These are phyloP conservation scores for Falco biarmicus DNA, from an alignment of 2,797 vertebrate species.

Conservation along the genomic window DNA sequence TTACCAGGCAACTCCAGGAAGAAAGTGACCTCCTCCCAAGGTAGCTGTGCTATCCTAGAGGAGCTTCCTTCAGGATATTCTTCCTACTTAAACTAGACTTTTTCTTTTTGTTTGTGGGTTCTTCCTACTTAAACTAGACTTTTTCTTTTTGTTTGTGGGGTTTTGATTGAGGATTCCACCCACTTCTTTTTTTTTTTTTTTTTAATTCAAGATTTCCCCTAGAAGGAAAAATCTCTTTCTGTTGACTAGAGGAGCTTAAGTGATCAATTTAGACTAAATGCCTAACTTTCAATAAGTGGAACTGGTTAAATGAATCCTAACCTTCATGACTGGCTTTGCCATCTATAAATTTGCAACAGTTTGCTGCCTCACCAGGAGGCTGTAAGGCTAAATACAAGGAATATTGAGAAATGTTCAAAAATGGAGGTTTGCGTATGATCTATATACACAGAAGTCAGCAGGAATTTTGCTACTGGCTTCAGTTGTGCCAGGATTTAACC, in stretches of 20 bases:
- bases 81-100: neutral
- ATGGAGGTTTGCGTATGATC: neutral
- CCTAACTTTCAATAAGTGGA: neutral
- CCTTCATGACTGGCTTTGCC: neutral
- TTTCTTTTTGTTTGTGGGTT: neutral
- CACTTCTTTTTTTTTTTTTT: neutral
- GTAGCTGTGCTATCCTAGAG: neutral
- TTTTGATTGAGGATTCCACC: neutral
- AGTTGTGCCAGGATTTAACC: neutral
- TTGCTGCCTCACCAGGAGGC: neutral
- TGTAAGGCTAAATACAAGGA: neutral
- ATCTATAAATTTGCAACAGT: neutral
- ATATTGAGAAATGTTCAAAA: neutral
- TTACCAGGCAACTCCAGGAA: neutral
- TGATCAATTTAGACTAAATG: neutral
- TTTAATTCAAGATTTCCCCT: neutral
- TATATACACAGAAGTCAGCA: neutral
- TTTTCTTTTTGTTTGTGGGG: neutral
- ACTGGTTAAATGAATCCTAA: neutral
- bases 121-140: neutral
- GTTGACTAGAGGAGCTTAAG: neutral
- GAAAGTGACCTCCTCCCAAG: neutral
- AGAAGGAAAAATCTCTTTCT: neutral
- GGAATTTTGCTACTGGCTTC: conserved; percentile 6
- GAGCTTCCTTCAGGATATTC: neutral